Evolutionary conservation across 2,888 invertebrate species (phyloP).

Genomic region (Plagodis dolabraria): DNA sequence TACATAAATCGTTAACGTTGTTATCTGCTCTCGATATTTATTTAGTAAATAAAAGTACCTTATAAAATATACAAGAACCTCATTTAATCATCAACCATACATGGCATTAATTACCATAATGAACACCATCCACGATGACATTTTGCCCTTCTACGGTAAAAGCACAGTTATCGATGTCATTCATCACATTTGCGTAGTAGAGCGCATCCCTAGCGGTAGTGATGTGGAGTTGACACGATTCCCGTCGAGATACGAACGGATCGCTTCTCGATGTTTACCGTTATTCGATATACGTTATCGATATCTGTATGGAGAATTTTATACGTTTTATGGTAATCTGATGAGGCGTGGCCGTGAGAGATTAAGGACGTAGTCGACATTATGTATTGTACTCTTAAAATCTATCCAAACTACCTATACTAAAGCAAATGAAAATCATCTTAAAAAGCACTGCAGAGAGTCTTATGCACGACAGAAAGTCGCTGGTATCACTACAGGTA

Average conservation of each 20-base stretch:
- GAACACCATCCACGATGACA: conserved; percentile 1
- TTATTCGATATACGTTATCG: conserved; percentile 46
- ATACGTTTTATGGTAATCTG: conserved; percentile 23
- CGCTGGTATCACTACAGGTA: too few relatives aligned
- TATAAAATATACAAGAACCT: too few relatives aligned
- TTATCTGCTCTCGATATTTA: too few relatives aligned
- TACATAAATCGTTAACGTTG: too few relatives aligned
- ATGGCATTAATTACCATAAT: neutral
- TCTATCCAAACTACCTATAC: too few relatives aligned
- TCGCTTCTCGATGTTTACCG: conserved; percentile 51
- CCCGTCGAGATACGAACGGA: conserved; percentile 50
- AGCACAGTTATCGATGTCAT: conserved; percentile 13
- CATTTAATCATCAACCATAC: too few relatives aligned
- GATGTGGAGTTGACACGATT: conserved; percentile 58
- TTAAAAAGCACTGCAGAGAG: too few relatives aligned
- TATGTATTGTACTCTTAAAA: too few relatives aligned
- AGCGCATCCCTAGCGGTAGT: conserved; percentile 63
- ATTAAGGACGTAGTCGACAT: too few relatives aligned
- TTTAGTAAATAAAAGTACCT: too few relatives aligned
- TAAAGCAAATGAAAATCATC: too few relatives aligned
- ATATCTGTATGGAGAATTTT: conserved; percentile 22
- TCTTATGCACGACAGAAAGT: too few relatives aligned
- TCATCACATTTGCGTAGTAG: conserved; percentile 41
- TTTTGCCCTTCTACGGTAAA: conserved; percentile 5
- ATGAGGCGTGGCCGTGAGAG: conserved; percentile 1